Evolutionary conservation across 2,113 vertebrate species (phyloP).

Genomic region (Numenius arquata): DNA sequence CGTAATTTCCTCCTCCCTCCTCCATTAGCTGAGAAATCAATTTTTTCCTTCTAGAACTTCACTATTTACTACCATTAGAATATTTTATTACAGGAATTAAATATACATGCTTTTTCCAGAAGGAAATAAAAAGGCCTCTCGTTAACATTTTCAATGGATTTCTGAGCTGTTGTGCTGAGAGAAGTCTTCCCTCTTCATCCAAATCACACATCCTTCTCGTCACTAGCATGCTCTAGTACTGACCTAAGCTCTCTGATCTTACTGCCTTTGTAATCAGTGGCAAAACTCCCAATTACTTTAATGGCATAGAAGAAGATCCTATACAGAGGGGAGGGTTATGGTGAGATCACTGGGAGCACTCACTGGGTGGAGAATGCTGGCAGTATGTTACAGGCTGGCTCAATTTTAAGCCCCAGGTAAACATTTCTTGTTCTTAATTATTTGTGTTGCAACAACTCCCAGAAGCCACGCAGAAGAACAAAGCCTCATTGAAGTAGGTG

Average conservation of each 20-base stretch:
- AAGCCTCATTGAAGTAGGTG: neutral
- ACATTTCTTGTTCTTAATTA: neutral
- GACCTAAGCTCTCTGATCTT: neutral
- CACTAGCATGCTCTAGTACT: neutral
- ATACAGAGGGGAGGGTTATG: neutral
- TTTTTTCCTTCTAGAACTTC: constrained; percentile 29
- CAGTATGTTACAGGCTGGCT: neutral
- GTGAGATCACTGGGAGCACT: neutral
- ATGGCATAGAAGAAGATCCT: neutral
- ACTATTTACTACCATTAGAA: constrained; percentile 27
- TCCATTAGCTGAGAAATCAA: constrained; percentile 20
- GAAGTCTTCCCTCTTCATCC: neutral
- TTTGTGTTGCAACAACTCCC: neutral
- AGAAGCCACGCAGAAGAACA: neutral
- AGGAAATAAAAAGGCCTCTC: constrained; percentile 2
- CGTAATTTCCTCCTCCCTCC: neutral
- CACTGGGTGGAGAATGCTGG: neutral
- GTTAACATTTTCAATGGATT: constrained; percentile 5
- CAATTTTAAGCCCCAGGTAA: neutral
- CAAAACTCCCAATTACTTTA: neutral
- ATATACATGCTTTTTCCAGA: constrained; percentile 21
- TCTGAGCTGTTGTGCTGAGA: neutral
- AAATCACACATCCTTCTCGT: neutral
- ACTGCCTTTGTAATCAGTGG: neutral
- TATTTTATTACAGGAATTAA: constrained; percentile 38